Evolutionary conservation across 2,113 vertebrate species (phyloP).

Genomic region (Cyanocitta stelleri): DNA sequence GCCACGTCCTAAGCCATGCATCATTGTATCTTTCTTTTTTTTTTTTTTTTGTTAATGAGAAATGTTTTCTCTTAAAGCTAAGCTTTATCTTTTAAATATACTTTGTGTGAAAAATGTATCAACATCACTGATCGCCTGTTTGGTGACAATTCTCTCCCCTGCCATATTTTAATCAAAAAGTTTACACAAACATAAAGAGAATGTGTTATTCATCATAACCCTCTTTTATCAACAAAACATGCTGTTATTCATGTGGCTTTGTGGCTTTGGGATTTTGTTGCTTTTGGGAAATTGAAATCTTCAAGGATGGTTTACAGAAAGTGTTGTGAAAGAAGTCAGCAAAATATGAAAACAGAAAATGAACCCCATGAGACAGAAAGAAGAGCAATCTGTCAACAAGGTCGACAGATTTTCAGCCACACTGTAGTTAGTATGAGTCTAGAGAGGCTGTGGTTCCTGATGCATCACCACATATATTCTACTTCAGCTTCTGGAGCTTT

Average conservation of each 20-base stretch:
- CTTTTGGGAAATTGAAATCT: neutral
- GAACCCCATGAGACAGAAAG: neutral
- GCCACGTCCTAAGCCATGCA: neutral
- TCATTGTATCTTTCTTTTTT: neutral
- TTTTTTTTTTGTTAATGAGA: neutral
- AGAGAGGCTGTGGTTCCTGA: neutral
- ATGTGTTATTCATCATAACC: neutral
- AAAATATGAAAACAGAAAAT: neutral
- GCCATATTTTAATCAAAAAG: slow-evolving; percentile 17
- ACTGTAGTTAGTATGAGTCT: neutral
- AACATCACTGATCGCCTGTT: neutral
- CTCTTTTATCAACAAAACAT: neutral
- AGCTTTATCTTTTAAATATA: neutral
- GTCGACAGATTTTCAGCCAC: neutral
- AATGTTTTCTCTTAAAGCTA: neutral
- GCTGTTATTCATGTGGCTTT: neutral
- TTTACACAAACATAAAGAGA: neutral
- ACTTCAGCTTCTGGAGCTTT: neutral
- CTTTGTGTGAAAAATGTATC: neutral
- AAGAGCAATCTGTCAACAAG: neutral
- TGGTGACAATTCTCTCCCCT: neutral
- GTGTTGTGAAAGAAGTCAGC: neutral
- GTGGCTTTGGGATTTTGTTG: neutral
- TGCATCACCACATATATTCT: neutral
- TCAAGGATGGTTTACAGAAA: neutral